Conservation (phyloP, 2,113 vertebrate genomes). For the Rhea pennata region DNA sequence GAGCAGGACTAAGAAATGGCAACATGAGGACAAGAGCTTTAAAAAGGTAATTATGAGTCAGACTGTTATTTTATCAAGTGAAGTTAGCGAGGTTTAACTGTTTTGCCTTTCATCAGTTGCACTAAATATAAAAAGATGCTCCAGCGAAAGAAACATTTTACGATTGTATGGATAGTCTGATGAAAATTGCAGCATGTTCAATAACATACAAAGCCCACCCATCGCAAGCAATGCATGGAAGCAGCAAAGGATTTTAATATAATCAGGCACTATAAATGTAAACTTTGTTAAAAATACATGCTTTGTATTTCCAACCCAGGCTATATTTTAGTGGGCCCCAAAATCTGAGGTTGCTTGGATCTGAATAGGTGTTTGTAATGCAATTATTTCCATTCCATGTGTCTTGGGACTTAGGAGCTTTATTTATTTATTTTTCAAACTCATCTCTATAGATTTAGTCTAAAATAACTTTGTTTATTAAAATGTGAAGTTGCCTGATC, state of each 20-base stretch:
- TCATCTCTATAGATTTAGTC: neutral
- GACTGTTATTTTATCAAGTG: neutral
- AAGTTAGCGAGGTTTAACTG: neutral
- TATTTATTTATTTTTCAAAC: neutral
- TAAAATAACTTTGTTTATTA: slow-evolving; percentile 78
- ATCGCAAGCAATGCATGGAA: no score
- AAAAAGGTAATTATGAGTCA: neutral
- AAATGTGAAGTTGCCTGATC: slow-evolving; percentile 71
- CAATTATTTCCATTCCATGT: neutral
- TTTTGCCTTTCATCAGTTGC: neutral
- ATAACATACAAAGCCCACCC: neutral
- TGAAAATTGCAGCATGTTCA: neutral
- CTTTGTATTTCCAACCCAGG: neutral
- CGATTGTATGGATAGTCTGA: neutral
- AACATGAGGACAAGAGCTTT: neutral
- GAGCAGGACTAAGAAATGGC: neutral
- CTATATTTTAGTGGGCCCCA: neutral
- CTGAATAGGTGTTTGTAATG: neutral
- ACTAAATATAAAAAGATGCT: neutral
- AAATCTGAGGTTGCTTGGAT: neutral
- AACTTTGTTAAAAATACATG: neutral
- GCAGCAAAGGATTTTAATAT: neutral
- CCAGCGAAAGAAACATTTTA: neutral
- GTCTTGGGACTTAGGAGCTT: neutral
- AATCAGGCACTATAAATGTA: neutral